Evolutionary conservation across 1,140 invertebrate species (phyloP).

Genomic region (Aethina tumida): DNA sequence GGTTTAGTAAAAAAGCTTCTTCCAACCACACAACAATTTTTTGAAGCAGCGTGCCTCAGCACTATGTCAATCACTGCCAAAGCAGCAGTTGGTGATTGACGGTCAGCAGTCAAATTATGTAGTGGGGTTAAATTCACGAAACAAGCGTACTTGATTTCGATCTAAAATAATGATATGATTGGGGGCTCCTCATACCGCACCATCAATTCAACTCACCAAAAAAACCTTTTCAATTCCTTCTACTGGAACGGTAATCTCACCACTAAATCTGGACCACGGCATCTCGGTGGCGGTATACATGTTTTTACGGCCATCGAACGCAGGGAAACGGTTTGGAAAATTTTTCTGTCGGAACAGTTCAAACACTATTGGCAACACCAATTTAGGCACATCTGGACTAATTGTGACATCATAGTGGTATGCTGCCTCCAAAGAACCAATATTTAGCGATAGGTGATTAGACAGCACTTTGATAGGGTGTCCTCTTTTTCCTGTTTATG

Average conservation of each 20-base stretch:
- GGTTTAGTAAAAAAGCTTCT: slow-evolving; percentile 37
- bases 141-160: slow-evolving; percentile 45
- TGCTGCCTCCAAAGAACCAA: too few relatives aligned
- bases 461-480: too few relatives aligned
- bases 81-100: slow-evolving; percentile 47
- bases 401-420: slow-evolving; percentile 42
- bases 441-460: too few relatives aligned
- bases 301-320: slow-evolving; percentile 62
- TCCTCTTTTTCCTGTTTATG: too few relatives aligned
- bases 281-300: slow-evolving; percentile 40
- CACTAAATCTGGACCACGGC: slow-evolving; percentile 12
- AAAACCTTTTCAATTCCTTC: slow-evolving; percentile 40
- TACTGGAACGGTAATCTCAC: slow-evolving; percentile 28
- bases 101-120: slow-evolving; percentile 11
- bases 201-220: too few relatives aligned
- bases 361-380: slow-evolving; percentile 29
- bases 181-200: too few relatives aligned
- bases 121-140: slow-evolving; percentile 26
- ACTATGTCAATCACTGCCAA: slow-evolving; percentile 77
- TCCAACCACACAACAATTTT: slow-evolving; percentile 35
- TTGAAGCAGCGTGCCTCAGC: slow-evolving; percentile 49
- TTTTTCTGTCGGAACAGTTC: slow-evolving; percentile 28
- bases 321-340: slow-evolving; percentile 39
- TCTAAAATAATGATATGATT: too few relatives aligned
- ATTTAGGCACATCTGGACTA: slow-evolving; percentile 38